Evolutionary conservation across 2,797 vertebrate species (phyloP).

Genomic region (Pantherophis alleghaniensis): DNA sequence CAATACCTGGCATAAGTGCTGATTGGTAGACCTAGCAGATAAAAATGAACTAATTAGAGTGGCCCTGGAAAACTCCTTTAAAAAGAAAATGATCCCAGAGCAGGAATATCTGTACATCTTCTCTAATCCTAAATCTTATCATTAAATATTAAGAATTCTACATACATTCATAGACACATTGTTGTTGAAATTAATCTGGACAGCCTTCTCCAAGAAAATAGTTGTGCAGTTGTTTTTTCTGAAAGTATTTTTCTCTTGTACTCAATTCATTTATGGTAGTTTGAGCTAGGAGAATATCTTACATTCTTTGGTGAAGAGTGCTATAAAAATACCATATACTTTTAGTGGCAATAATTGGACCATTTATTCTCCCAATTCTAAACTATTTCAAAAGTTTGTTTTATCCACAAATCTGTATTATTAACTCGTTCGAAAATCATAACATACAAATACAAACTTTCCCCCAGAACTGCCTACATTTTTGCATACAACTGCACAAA

Average conservation of each 20-base stretch:
- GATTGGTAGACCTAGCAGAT: slow-evolving; percentile 79
- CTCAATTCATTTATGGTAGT: neutral
- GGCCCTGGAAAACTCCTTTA: neutral
- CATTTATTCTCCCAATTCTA: neutral
- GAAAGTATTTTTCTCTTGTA: neutral
- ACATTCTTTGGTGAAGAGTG: neutral
- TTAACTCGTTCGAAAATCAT: neutral
- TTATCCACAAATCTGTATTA: neutral
- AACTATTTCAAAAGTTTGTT: neutral
- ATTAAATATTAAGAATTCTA: slow-evolving; percentile 10
- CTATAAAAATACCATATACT: neutral
- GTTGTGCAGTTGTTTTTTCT: neutral
- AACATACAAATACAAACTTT: neutral
- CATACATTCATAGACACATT: neutral
- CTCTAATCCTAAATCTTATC: neutral
- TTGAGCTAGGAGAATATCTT: neutral
- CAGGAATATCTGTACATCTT: neutral
- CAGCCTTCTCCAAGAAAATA: neutral
- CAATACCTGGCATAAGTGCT: slow-evolving; percentile 90
- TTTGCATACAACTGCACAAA: neutral
- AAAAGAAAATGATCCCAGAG: neutral
- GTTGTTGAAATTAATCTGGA: neutral
- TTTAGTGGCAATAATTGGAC: neutral
- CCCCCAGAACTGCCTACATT: neutral
- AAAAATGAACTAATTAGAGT: neutral